Conservation (phyloP, 2,888 invertebrate genomes). For the Drosophila peninsularis region DNA sequence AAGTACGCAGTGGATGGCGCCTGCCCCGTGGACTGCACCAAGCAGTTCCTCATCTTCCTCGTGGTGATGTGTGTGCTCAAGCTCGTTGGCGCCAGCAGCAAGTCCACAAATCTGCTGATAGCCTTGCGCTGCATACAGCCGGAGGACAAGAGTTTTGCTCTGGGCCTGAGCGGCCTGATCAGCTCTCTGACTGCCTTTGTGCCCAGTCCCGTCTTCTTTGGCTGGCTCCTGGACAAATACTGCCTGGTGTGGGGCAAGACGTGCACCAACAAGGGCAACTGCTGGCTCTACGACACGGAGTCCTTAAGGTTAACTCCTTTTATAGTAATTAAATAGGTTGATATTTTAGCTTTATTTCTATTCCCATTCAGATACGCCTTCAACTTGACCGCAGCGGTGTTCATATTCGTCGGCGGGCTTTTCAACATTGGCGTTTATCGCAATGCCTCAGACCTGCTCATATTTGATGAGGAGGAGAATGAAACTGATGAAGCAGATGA, state of each 20-base stretch:
- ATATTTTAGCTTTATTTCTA: too few species aligned
- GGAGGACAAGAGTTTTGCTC: constrained; percentile 88
- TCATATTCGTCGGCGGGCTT: constrained; percentile 87
- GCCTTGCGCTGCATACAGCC: constrained; percentile 88
- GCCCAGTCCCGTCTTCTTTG: constrained; percentile 90
- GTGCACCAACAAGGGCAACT: constrained; percentile 88
- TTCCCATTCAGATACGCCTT: constrained; percentile 84
- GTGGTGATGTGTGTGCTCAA: constrained; percentile 86
- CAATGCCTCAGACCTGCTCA: constrained; percentile 88
- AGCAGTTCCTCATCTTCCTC: constrained; percentile 85
- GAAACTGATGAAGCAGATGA: neutral
- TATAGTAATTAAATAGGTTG: neutral
- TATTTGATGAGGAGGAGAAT: constrained; percentile 87
- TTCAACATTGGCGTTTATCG: constrained; percentile 88
- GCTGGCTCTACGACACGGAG: constrained; percentile 90
- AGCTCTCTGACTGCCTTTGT: constrained; percentile 89
- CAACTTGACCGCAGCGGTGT: constrained; percentile 87
- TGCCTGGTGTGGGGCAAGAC: constrained; percentile 91
- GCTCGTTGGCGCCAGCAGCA: constrained; percentile 86
- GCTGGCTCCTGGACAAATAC: constrained; percentile 87
- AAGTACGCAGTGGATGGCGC: constrained; percentile 82
- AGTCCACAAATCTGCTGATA: constrained; percentile 87
- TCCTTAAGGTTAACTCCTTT: constrained; percentile 83
- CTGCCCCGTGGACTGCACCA: constrained; percentile 86
- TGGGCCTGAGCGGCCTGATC: constrained; percentile 88